These are phyloP conservation scores for Merops nubicus DNA, from an alignment of 2,113 vertebrate genomes.

Conservation along the genomic window DNA sequence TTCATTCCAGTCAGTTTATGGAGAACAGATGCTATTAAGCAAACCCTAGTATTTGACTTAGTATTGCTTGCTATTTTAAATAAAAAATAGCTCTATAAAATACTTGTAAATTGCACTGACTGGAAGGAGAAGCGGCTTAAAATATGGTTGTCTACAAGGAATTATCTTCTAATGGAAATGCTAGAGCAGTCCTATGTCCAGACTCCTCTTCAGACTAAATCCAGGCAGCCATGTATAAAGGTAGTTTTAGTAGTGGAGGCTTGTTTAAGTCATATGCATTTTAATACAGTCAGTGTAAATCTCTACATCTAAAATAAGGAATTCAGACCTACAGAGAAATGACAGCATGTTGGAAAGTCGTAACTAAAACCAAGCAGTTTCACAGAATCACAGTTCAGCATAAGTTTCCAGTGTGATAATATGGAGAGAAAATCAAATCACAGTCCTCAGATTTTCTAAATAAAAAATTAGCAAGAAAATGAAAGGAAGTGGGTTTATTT, in stretches of 20 bases:
- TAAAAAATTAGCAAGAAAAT: constrained; percentile 13
- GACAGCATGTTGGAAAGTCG: neutral
- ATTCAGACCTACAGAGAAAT: neutral
- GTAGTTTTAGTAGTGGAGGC: neutral
- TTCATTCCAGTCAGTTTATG: neutral
- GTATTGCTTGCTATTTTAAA: neutral
- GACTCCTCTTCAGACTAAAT: neutral
- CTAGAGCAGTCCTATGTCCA: neutral
- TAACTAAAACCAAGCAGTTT: neutral
- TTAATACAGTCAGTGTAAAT: neutral
- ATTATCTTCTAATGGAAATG: neutral
- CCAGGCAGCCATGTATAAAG: neutral
- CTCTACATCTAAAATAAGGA: neutral
- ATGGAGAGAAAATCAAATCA: neutral
- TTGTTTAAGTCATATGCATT: neutral
- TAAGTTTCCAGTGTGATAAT: neutral
- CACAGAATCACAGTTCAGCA: neutral
- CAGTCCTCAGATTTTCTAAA: neutral
- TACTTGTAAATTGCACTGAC: neutral
- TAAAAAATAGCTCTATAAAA: neutral
- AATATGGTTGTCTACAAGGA: neutral
- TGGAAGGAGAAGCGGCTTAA: neutral
- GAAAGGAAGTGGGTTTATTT: constrained; percentile 38
- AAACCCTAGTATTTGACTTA: neutral
- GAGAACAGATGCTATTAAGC: neutral